Conservation (phyloP, 1,140 invertebrate species). For the Archivesica marissinica region DNA sequence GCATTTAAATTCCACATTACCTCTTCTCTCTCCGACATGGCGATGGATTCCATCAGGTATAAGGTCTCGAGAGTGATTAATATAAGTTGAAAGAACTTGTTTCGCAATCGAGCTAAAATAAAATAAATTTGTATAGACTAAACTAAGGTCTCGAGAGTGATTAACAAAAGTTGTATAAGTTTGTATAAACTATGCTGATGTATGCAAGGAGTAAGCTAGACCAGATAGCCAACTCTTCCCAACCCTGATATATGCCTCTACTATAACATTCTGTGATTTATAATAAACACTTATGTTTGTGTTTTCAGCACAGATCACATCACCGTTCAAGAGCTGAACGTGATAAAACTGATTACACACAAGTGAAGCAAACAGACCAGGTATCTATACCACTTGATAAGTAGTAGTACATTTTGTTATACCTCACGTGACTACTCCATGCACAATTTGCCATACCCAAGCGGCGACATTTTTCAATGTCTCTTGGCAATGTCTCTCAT, state of each 20-base stretch:
- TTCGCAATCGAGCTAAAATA: no score
- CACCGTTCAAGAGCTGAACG: not conserved
- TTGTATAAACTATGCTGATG: not conserved
- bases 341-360: not conserved
- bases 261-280: not conserved
- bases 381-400: not conserved
- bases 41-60: no score
- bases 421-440: not conserved
- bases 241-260: not conserved
- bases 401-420: not conserved
- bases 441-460: not conserved
- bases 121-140: no score
- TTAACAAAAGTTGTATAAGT: no score
- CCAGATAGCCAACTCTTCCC: not conserved
- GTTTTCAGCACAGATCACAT: slow-evolving; percentile 10
- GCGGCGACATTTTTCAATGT: no score
- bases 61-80: no score
- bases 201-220: not conserved
- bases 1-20: no score
- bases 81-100: no score
- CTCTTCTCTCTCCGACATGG: no score
- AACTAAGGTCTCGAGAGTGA: no score
- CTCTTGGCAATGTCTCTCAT: not conserved
- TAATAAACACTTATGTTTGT: no score
- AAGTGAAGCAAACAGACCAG: slow-evolving; percentile 13